Conservation (phyloP, 2,888 invertebrate genomes). For the Anarsia innoxiella region DNA sequence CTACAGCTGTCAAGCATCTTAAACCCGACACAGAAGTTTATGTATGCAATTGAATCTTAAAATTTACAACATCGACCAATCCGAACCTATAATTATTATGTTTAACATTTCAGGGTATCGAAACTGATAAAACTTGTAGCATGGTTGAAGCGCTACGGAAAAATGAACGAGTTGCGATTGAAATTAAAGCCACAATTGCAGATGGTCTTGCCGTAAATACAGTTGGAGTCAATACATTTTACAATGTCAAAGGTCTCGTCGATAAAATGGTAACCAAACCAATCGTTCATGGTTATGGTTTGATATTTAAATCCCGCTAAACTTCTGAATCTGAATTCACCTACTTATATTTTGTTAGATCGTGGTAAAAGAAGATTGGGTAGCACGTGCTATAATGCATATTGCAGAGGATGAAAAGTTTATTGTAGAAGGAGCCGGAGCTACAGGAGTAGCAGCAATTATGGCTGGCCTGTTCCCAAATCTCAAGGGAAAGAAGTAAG, state of each 20-base stretch:
- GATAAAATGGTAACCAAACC: conserved; percentile 61
- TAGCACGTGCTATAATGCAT: conserved; percentile 86
- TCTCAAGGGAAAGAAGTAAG: conserved; percentile 87
- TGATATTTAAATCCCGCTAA: too few relatives aligned
- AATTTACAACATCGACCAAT: too few relatives aligned
- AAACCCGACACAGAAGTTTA: conserved; percentile 89
- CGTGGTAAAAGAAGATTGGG: conserved; percentile 89
- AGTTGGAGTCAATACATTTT: conserved; percentile 59
- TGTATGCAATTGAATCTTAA: too few relatives aligned
- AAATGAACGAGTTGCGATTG: conserved; percentile 81
- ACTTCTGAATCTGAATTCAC: background rate
- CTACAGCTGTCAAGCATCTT: conserved; percentile 89
- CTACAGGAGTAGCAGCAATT: conserved; percentile 85
- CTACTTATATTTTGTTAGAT: conserved; percentile 47
- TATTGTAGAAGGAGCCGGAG: conserved; percentile 93
- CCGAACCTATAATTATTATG: background rate
- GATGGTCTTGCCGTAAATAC: conserved; percentile 80
- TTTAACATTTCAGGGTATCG: conserved; percentile 43
- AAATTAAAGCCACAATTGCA: conserved; percentile 82
- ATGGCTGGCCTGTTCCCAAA: conserved; percentile 87
- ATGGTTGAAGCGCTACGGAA: conserved; percentile 71
- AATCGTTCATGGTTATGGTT: too few relatives aligned
- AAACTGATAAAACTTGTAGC: conserved; percentile 53
- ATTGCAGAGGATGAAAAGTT: conserved; percentile 88
- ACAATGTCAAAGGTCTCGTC: conserved; percentile 48